Percentiles rank a stretch among this genome's conserved stretches.
Evolutionary conservation across 2,113 vertebrate genomes (phyloP).

Genomic region (Ameiurus melas): DNA sequence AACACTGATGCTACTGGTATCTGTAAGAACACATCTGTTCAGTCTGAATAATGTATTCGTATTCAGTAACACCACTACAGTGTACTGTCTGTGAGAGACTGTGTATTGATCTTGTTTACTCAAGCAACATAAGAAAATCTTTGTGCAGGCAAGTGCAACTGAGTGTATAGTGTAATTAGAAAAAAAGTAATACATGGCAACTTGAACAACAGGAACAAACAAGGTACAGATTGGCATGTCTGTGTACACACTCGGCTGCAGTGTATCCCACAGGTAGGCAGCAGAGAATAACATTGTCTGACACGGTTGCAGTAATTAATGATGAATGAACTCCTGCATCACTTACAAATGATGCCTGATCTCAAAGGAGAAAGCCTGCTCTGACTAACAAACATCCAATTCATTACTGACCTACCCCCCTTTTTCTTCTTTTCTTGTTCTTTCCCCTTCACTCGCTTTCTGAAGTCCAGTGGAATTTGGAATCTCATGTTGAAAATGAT

Average conservation of each 20-base stretch:
- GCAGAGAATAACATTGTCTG: conserved; percentile 75
- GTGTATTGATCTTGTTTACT: conserved; percentile 24
- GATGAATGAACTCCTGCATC: conserved; percentile 78
- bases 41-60: not conserved
- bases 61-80: not conserved
- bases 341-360: conserved; percentile 75
- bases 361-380: conserved; percentile 70
- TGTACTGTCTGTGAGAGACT: not conserved
- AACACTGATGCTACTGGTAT: not conserved
- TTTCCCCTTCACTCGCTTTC: conserved; percentile 3
- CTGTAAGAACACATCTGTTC: not conserved
- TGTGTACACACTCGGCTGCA: conserved; percentile 50
- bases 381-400: conserved; percentile 75
- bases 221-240: conserved; percentile 43
- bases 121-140: not conserved
- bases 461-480: conserved; percentile 26
- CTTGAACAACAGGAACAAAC: conserved; percentile 38
- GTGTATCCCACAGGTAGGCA: conserved; percentile 70
- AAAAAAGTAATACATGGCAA: conserved; percentile 26
- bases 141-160: not conserved
- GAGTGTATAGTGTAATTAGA: not conserved
- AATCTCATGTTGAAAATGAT: conserved; percentile 21
- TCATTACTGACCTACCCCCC: conserved; percentile 63
- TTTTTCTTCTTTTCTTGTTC: not conserved
- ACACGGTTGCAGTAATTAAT: conserved; percentile 71